Evolutionary conservation across 2,113 vertebrate genomes (phyloP).

Genomic region (Columba janthina): DNA sequence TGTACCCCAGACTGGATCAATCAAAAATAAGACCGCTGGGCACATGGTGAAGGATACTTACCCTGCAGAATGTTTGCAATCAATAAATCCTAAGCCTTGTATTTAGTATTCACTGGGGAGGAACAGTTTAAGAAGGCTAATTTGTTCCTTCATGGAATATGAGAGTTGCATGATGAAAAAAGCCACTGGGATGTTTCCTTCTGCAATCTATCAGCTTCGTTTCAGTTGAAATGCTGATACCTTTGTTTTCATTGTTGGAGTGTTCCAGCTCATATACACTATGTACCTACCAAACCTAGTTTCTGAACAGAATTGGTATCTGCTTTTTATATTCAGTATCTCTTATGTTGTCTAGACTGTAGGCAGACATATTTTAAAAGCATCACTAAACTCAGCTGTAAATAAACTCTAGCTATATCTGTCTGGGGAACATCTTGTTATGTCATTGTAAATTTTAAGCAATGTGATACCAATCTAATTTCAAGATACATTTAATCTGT

Average conservation of each 20-base stretch:
- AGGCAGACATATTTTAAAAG: neutral
- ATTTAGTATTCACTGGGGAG: constrained; percentile 1
- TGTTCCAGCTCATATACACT: neutral
- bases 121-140: neutral
- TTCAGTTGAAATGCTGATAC: neutral
- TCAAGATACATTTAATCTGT: neutral
- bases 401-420: neutral
- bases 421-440: neutral
- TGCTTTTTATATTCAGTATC: neutral
- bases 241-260: neutral
- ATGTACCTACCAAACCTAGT: neutral
- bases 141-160: constrained; percentile 26
- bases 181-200: neutral
- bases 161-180: neutral
- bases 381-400: neutral
- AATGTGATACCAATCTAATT: neutral
- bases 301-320: neutral
- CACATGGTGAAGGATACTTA: neutral
- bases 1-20: neutral
- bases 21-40: constrained; percentile 3
- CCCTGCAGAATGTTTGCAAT: neutral
- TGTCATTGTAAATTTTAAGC: neutral
- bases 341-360: neutral
- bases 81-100: neutral
- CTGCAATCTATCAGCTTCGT: neutral